A percentile compares a stretch with the other conserved stretches of the same genome.
phyloP scores from a whole-genome alignment of 1,140 invertebrate species.

The Calliphora vicina region DNA sequence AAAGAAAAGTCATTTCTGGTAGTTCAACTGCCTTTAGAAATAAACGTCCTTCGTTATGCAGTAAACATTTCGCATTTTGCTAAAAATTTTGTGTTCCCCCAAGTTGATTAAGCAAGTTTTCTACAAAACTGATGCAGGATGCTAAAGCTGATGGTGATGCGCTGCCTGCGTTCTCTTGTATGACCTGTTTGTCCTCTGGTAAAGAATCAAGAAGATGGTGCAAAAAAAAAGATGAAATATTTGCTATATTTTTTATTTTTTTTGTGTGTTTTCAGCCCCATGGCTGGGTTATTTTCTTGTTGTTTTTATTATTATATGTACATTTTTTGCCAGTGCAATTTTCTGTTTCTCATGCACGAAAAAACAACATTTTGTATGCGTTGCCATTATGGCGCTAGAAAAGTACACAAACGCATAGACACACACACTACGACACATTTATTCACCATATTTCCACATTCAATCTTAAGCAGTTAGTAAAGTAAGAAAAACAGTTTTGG shows the following conservation, averaged over 20 bases:
- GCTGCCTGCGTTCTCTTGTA: neutral
- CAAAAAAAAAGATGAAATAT: constrained; percentile 22
- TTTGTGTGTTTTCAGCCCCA: constrained; percentile 24
- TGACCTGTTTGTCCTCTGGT: constrained; percentile 29
- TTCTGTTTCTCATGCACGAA: neutral
- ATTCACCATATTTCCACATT: neutral
- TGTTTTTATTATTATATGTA: neutral
- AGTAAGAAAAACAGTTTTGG: constrained; percentile 15
- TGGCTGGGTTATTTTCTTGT: constrained; percentile 20
- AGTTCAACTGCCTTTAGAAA: constrained; percentile 23
- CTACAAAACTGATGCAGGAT: neutral
- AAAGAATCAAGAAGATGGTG: neutral
- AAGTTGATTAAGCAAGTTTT: constrained; percentile 28
- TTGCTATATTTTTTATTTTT: constrained; percentile 15
- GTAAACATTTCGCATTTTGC: neutral
- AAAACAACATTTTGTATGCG: constrained; percentile 27
- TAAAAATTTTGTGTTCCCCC: constrained; percentile 14
- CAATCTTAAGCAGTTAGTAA: neutral
- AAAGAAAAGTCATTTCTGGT: neutral
- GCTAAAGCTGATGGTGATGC: neutral
- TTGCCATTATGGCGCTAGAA: constrained; percentile 24
- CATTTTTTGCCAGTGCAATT: neutral
- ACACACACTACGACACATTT: neutral
- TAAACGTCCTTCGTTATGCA: constrained; percentile 15
- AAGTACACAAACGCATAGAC: neutral